These are phyloP conservation scores for Bugulina stolonifera DNA, from an alignment of 2,888 invertebrate genomes.

Conservation along the genomic window DNA sequence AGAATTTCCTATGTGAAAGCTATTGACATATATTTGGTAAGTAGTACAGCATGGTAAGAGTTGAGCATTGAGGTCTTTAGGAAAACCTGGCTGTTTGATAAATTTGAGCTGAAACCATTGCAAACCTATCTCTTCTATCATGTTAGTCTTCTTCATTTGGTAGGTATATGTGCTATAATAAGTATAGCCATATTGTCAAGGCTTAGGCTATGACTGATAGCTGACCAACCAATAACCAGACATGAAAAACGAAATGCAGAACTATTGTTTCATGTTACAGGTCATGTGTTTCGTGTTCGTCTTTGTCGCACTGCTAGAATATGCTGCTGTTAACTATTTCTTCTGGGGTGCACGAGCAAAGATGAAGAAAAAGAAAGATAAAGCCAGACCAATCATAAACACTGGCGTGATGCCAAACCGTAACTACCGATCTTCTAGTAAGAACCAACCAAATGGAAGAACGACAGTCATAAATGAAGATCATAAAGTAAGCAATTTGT, in stretches of 20 bases:
- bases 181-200: no score
- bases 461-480: neutral
- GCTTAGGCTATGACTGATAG: no score
- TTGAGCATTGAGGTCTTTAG: neutral
- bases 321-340: slow-evolving; percentile 96
- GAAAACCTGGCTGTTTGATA: no score
- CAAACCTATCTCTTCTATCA: no score
- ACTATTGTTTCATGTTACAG: no score
- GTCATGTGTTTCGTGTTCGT: slow-evolving; percentile 98
- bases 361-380: slow-evolving; percentile 70
- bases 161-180: no score
- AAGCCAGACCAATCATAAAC: neutral
- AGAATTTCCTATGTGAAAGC: slow-evolving; percentile 97
- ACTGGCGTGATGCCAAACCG: neutral
- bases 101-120: no score
- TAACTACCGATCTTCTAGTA: neutral
- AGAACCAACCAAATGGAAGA: neutral
- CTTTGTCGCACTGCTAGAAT: slow-evolving; percentile 90
- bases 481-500: no score
- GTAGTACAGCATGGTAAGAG: neutral
- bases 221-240: no score
- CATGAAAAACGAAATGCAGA: no score
- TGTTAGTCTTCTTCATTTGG: no score
- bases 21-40: slow-evolving; percentile 88
- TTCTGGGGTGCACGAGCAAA: slow-evolving; percentile 96